Base-by-base conservation (phyloP, 2,888 invertebrate species). In the Drosophila kambysellisi region DNA sequence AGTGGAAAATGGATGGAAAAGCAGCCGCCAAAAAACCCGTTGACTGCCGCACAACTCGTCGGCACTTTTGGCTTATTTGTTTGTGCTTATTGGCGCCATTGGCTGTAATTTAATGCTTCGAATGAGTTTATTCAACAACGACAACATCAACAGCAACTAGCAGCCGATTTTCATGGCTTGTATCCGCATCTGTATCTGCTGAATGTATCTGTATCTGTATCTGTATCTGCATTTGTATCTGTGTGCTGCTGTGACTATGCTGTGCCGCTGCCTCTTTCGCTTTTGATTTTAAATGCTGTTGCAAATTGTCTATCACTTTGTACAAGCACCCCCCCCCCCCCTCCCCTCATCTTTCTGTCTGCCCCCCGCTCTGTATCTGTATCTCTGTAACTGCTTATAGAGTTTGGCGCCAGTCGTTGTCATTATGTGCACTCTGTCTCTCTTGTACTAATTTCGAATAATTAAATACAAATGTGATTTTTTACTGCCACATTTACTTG, bases 51-150 rank as follows among this genome's bases (percentile, higher is more conserved):
- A 37, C 25, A 46, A 25, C 25, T 50, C 50, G 29, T 52, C 32
- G 58, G 65, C 65, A 65, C 72, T 76, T 76, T 76, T 62, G 58
- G 54, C 56, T 72, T 79, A 67, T 74, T 79, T 82, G 70, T 75
- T 78, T 67, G 68, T 81, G 66, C 66, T 79, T 72, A 66, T 72
- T 76, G 82, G 75, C 76, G 71, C 71, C 80, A 85, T 71, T 88
- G 83, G 78, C 80, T 72, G 79, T 83, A 87, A 85, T 89, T 89
- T 89, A 88, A 83, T 87, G 89, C 89, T 74, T 86, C 76, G 79
- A 80, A 88, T 81, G 83, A 80, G 86, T 82, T 85, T 83, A 76
- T 79, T 89, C 70, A 83, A 81, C 80, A 83, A 60, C 76, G 73
- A 46, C 67, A 73, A 25, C 62, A 59, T 6, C 58, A 61, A 12